Percentiles rank a stretch among this genome's conserved stretches.
Evolutionary conservation across 2,888 invertebrate species (phyloP).

Genomic region (Oxytorus armatus): DNA sequence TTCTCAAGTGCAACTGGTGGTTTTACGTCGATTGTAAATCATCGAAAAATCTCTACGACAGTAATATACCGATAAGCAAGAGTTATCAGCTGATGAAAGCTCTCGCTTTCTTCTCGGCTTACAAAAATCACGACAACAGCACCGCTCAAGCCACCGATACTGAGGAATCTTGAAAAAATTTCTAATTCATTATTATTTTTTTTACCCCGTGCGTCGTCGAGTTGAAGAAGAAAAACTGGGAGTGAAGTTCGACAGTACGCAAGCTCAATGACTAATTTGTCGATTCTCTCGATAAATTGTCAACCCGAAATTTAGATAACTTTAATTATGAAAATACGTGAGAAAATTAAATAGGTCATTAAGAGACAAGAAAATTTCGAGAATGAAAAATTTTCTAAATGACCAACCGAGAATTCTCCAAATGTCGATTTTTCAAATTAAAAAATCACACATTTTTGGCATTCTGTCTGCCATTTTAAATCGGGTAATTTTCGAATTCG

Average conservation of each 20-base stretch:
- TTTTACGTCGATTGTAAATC: constrained; percentile 96
- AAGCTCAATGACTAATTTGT: constrained; percentile 16
- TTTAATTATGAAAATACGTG: background rate
- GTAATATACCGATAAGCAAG: constrained; percentile 95
- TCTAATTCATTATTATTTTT: background rate
- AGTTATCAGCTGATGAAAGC: constrained; percentile 97
- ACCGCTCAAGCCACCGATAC: constrained; percentile 70
- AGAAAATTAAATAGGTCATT: constrained; percentile 33
- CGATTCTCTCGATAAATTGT: constrained; percentile 8
- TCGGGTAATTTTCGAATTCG: background rate
- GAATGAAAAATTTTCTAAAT: background rate
- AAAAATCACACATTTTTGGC: no score
- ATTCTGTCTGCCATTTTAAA: no score
- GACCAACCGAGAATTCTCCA: background rate
- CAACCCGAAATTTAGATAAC: constrained; percentile 42
- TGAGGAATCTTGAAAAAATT: constrained; percentile 48
- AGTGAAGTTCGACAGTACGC: constrained; percentile 1
- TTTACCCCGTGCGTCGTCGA: background rate
- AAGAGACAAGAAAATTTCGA: background rate
- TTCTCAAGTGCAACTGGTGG: constrained; percentile 97
- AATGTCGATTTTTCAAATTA: no score
- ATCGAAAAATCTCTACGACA: constrained; percentile 92
- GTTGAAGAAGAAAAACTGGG: constrained; percentile 1
- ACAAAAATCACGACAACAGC: constrained; percentile 88
- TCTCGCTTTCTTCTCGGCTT: constrained; percentile 94